Evolutionary conservation across 1,140 invertebrate genomes (phyloP).

Genomic region (Antheraea pernyi): DNA sequence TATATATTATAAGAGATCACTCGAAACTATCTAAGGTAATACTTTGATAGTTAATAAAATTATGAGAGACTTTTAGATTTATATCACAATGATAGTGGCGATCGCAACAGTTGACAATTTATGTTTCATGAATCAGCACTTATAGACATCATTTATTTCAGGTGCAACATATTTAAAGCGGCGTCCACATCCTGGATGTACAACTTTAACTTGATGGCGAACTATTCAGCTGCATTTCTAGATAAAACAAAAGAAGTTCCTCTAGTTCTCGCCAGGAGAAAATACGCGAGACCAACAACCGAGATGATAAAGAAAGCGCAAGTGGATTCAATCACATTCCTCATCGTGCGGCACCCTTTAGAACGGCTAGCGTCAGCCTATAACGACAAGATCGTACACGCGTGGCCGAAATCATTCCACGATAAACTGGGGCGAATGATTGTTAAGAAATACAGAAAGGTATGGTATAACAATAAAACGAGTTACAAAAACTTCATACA

Average conservation of each 20-base stretch:
- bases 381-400: constrained; percentile 92
- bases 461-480: constrained; percentile 20
- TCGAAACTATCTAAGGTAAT: too few relatives aligned
- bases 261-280: constrained; percentile 86
- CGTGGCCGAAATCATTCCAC: constrained; percentile 89
- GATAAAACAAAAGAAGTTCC: constrained; percentile 88
- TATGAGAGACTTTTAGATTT: too few relatives aligned
- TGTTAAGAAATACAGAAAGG: constrained; percentile 84
- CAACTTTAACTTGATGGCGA: constrained; percentile 91
- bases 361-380: constrained; percentile 94
- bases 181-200: constrained; percentile 95
- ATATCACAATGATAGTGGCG: too few relatives aligned
- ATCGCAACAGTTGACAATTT: too few relatives aligned
- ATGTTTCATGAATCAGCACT: neutral
- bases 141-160: constrained; percentile 38
- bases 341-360: constrained; percentile 94
- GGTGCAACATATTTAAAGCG: constrained; percentile 92
- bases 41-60: too few relatives aligned
- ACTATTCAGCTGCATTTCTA: constrained; percentile 88
- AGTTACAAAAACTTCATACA: neutral
- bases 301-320: constrained; percentile 83
- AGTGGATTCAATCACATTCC: constrained; percentile 83
- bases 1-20: too few relatives aligned
- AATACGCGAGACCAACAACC: constrained; percentile 86
- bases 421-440: constrained; percentile 88